Evolutionary conservation across 2,113 vertebrate genomes (phyloP).

Genomic region (Phodopus roborovskii): DNA sequence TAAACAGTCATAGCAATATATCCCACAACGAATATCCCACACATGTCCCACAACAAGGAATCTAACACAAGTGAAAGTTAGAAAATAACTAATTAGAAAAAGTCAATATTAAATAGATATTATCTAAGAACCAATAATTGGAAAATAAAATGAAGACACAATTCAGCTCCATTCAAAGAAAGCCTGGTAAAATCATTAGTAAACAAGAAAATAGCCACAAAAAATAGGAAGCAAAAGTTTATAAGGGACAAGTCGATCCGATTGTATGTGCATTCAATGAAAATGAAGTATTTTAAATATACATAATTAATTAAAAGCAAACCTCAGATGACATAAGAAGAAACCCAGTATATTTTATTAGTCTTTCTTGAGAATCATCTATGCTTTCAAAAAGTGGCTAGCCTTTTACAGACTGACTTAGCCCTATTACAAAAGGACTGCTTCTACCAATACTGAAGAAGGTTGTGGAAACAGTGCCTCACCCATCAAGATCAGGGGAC

Average conservation of each 20-base stretch:
- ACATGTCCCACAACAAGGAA: neutral
- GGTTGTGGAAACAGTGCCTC: neutral
- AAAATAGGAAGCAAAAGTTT: neutral
- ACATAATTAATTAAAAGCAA: neutral
- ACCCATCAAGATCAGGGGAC: neutral
- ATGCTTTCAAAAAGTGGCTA: neutral
- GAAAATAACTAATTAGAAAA: neutral
- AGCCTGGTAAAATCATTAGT: neutral
- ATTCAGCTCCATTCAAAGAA: neutral
- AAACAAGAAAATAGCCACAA: neutral
- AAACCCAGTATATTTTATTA: neutral
- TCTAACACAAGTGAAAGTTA: conserved; percentile 14
- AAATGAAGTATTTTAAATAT: conserved; percentile 17
- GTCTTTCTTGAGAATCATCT: neutral
- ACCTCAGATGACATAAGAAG: neutral
- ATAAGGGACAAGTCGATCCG: neutral
- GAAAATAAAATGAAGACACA: neutral
- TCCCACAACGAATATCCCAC: too few species aligned
- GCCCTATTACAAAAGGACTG: neutral
- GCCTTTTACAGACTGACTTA: neutral
- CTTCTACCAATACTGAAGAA: neutral
- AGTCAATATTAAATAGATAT: neutral
- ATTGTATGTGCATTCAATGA: neutral
- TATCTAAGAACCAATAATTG: neutral
- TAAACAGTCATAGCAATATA: too few species aligned